These are phyloP conservation scores for Equus przewalskii DNA, from an alignment of 2,113 vertebrate species.

Conservation along the genomic window DNA sequence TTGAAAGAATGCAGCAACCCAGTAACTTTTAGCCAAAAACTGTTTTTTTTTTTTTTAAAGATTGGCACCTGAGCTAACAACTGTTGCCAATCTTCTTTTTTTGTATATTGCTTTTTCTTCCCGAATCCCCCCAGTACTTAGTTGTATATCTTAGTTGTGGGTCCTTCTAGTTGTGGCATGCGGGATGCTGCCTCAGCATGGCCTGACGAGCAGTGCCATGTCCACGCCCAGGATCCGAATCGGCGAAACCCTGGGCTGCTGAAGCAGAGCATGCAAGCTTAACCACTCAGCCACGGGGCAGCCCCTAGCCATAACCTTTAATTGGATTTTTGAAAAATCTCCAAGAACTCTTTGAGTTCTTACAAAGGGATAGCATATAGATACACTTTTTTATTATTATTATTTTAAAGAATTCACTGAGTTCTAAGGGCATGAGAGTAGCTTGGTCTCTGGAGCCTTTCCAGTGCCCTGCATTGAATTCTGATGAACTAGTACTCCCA, in stretches of 20 bases:
- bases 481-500: background rate
- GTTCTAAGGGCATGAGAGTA: background rate
- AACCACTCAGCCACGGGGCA: too few relatives aligned
- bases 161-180: too few relatives aligned
- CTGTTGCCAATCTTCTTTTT: too few relatives aligned
- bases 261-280: too few relatives aligned
- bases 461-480: background rate
- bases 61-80: too few relatives aligned
- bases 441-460: background rate
- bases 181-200: too few relatives aligned
- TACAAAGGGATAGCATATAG: background rate
- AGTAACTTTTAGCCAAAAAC: background rate
- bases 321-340: constrained; percentile 23
- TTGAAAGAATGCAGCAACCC: background rate
- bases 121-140: too few relatives aligned
- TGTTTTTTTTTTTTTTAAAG: background rate
- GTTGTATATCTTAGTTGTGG: too few relatives aligned
- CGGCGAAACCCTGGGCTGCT: too few relatives aligned
- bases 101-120: too few relatives aligned
- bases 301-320: background rate
- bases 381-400: background rate
- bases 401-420: constrained; percentile 42
- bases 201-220: too few relatives aligned
- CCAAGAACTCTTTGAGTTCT: background rate
- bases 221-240: too few relatives aligned